Conservation (phyloP, 1,140 invertebrate species). For the Carposina sasakii region DNA sequence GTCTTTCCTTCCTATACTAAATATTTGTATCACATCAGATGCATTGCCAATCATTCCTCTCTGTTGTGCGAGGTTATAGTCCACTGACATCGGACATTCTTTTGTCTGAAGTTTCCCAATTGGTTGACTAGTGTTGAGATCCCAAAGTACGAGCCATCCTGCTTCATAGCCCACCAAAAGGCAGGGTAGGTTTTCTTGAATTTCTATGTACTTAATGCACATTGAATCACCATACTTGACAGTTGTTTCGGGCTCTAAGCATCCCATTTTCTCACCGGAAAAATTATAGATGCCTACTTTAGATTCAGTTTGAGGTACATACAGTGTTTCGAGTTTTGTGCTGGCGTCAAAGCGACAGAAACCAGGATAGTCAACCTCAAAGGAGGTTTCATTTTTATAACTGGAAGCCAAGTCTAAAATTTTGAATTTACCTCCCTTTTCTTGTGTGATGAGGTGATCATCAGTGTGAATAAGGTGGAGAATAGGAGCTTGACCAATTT, state of each 20-base stretch:
- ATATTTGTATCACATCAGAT: slow-evolving; percentile 74
- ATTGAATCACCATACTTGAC: slow-evolving; percentile 75
- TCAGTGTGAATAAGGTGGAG: slow-evolving; percentile 72
- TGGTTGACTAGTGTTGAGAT: slow-evolving; percentile 74
- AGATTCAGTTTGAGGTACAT: slow-evolving; percentile 78
- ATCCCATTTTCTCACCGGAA: slow-evolving; percentile 70
- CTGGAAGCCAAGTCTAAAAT: slow-evolving; percentile 76
- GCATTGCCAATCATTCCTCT: slow-evolving; percentile 78
- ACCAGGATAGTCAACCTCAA: slow-evolving; percentile 75
- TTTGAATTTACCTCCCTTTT: slow-evolving; percentile 79
- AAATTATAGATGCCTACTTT: slow-evolving; percentile 75
- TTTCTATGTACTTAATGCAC: slow-evolving; percentile 75
- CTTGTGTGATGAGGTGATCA: slow-evolving; percentile 77
- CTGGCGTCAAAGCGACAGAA: slow-evolving; percentile 78
- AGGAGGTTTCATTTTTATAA: slow-evolving; percentile 72
- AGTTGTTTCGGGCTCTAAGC: slow-evolving; percentile 41
- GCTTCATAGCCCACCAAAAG: slow-evolving; percentile 78
- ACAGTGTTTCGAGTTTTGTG: slow-evolving; percentile 76
- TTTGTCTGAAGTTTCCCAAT: slow-evolving; percentile 75
- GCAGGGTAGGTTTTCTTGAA: slow-evolving; percentile 66
- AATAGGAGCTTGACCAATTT: slow-evolving; percentile 73
- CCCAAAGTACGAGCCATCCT: slow-evolving; percentile 79
- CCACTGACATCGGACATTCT: slow-evolving; percentile 79
- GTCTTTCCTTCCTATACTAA: slow-evolving; percentile 71
- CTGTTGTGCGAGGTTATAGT: slow-evolving; percentile 77